Conservation (phyloP, 2,797 vertebrate species). For the Ceryle rudis region DNA sequence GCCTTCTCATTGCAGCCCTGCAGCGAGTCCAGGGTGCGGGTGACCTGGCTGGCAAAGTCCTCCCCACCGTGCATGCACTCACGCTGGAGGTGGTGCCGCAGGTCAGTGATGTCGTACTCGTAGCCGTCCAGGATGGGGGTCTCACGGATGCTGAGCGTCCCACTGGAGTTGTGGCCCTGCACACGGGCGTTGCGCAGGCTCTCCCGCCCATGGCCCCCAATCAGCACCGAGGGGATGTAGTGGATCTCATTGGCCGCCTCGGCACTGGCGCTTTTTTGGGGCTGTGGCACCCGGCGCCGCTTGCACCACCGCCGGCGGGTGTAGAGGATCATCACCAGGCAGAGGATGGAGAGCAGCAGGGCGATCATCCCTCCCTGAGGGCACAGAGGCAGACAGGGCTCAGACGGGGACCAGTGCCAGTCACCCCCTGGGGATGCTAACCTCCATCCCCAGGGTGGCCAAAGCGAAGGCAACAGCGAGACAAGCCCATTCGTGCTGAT, state of each 20-base stretch:
- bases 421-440: accelerated
- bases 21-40: conserved; percentile 94
- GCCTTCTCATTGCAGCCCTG: conserved; percentile 98
- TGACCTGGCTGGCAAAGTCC: conserved; percentile 96
- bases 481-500: accelerated
- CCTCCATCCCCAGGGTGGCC: accelerated
- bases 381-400: background rate
- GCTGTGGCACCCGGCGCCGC: conserved; percentile 94
- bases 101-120: conserved; percentile 96
- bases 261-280: conserved; percentile 96
- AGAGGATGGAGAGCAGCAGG: conserved; percentile 94
- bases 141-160: conserved; percentile 96
- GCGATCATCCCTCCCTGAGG: conserved; percentile 97
- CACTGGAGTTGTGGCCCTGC: conserved; percentile 95
- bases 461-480: accelerated
- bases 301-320: conserved; percentile 97
- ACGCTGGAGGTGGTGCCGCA: conserved; percentile 95
- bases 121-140: conserved; percentile 97
- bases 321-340: conserved; percentile 96
- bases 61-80: conserved; percentile 99
- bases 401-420: accelerated
- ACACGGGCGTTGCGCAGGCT: conserved; percentile 94
- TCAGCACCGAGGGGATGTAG: conserved; percentile 97
- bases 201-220: conserved; percentile 94
- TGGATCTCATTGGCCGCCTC: conserved; percentile 99